Evolutionary conservation across 2,888 invertebrate genomes (phyloP).

Genomic region (Flexamia atlantica): DNA sequence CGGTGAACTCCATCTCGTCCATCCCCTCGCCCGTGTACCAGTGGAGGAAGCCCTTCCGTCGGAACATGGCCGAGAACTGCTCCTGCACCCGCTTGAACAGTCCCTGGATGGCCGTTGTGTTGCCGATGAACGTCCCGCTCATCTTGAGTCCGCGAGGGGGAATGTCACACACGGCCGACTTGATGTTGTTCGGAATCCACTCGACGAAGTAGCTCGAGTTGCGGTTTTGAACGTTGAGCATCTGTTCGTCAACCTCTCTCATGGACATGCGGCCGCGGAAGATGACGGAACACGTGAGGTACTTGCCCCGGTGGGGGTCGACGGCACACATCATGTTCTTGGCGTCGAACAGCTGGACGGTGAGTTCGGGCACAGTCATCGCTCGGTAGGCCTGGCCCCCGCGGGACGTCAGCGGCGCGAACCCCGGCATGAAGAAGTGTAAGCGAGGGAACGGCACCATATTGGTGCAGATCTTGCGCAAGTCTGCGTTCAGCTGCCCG

Average conservation of each 20-base stretch:
- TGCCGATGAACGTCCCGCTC: conserved; percentile 55
- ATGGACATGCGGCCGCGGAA: conserved; percentile 57
- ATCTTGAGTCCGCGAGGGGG: conserved; percentile 50
- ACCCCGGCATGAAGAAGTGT: conserved; percentile 58
- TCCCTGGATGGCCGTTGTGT: conserved; percentile 56
- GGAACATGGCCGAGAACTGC: conserved; percentile 53
- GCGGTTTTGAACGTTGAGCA: conserved; percentile 55
- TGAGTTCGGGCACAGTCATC: conserved; percentile 55
- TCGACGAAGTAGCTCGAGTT: conserved; percentile 55
- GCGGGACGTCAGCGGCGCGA: conserved; percentile 49
- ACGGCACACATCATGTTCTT: conserved; percentile 59
- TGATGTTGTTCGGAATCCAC: conserved; percentile 55
- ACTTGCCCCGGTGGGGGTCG: conserved; percentile 49
- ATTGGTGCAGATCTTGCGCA: conserved; percentile 45
- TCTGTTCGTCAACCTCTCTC: conserved; percentile 55
- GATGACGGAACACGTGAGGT: conserved; percentile 44
- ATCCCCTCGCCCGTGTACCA: conserved; percentile 58
- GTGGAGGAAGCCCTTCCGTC: conserved; percentile 49
- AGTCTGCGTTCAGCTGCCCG: conserved; percentile 57
- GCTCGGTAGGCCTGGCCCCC: conserved; percentile 53
- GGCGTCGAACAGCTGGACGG: conserved; percentile 53
- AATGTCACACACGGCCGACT: conserved; percentile 56
- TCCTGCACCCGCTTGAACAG: conserved; percentile 52
- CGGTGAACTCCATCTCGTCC: conserved; percentile 56
- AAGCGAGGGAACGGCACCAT: conserved; percentile 59